Evolutionary conservation across 2,113 vertebrate species (phyloP).

Genomic region (Condylura cristata): DNA sequence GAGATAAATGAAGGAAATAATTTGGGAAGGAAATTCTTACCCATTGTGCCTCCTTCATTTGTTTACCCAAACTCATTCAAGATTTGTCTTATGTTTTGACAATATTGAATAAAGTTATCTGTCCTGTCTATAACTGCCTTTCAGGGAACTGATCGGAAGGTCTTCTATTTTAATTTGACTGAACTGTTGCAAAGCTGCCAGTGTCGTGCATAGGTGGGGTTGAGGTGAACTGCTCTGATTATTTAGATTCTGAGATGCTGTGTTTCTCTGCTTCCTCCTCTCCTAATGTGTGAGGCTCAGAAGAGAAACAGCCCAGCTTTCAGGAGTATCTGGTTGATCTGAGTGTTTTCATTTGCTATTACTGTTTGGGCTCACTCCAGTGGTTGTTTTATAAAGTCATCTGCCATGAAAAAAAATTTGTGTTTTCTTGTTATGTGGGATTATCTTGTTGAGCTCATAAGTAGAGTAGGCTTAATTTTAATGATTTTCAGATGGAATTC

Average conservation of each 20-base stretch:
- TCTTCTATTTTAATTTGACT: neutral
- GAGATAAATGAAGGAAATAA: neutral
- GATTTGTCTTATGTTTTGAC: neutral
- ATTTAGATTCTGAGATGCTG: neutral
- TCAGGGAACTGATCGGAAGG: neutral
- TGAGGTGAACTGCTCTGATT: neutral
- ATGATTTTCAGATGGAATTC: neutral
- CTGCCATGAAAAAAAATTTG: neutral
- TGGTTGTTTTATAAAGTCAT: neutral
- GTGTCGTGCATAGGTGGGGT: fast-evolving
- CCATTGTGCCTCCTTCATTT: fast-evolving
- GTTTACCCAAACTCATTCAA: neutral
- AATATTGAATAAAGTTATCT: neutral
- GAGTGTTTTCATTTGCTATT: neutral
- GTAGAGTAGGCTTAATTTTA: neutral
- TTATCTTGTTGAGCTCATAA: neutral
- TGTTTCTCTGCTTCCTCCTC: neutral
- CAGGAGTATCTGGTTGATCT: neutral
- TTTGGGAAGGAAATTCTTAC: neutral
- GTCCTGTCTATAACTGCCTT: neutral
- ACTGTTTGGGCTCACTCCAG: neutral
- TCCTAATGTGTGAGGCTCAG: neutral
- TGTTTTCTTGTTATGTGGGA: neutral
- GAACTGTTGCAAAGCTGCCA: neutral
- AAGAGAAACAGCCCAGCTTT: neutral